A percentile compares a stretch with the other conserved stretches of the same genome.
Evolutionary conservation across 2,113 vertebrate genomes (phyloP).

Genomic region (Sialia sialis): DNA sequence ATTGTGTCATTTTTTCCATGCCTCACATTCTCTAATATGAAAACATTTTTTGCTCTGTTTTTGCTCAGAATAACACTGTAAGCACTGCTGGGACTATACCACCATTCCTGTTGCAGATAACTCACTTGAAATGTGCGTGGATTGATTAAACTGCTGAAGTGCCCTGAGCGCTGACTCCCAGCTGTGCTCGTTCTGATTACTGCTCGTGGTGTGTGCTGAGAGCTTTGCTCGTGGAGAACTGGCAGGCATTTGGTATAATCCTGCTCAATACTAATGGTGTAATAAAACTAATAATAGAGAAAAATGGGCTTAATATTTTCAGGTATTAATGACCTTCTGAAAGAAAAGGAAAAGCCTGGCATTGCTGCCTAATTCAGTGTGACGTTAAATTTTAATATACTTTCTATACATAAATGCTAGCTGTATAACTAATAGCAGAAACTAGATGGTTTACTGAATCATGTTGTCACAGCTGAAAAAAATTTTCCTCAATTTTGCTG

Average conservation of each 20-base stretch:
- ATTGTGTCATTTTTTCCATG: background rate
- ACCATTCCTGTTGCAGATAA: conserved; percentile 17
- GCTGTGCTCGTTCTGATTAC: conserved; percentile 49
- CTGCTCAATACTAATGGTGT: background rate
- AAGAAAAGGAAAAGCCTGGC: background rate
- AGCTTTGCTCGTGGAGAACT: background rate
- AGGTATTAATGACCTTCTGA: background rate
- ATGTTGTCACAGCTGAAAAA: background rate
- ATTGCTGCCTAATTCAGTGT: background rate
- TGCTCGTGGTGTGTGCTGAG: background rate
- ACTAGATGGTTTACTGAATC: background rate
- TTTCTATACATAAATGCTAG: background rate
- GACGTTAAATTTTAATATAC: background rate
- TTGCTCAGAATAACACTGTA: conserved; percentile 33
- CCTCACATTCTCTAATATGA: background rate
- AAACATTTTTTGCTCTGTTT: conserved; percentile 49
- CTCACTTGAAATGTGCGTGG: conserved; percentile 57
- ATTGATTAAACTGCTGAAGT: conserved; percentile 54
- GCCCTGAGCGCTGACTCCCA: conserved; percentile 22
- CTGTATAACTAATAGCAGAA: background rate
- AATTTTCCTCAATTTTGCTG: background rate
- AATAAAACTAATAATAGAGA: conserved; percentile 25
- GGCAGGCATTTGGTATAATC: background rate
- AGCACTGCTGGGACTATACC: background rate
- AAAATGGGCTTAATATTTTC: background rate